A percentile compares a stretch with the other conserved stretches of the same genome.
phyloP scores from a whole-genome alignment of 1,140 invertebrate genomes.

The Penaeus chinensis region DNA sequence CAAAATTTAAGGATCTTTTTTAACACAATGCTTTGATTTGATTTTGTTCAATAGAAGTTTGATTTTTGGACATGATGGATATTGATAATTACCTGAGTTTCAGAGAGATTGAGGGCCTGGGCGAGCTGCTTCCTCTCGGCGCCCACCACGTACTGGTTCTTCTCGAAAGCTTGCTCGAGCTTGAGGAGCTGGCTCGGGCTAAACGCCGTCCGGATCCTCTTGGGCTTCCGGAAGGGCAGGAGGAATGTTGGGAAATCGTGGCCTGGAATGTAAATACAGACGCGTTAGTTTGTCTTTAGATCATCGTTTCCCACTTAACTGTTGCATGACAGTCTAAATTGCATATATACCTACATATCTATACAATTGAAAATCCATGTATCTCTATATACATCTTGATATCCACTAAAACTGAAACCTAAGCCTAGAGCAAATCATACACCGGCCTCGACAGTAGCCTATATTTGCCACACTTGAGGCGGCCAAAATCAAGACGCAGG shows the following conservation, averaged over 20 bases:
- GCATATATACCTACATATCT: conserved; percentile 20
- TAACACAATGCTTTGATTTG: no score
- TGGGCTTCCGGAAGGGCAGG: conserved; percentile 52
- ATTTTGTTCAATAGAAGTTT: no score
- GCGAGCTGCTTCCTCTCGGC: conserved; percentile 56
- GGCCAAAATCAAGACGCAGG: not conserved
- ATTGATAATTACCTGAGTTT: conserved; percentile 40
- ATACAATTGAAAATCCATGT: not conserved
- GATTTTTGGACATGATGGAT: no score
- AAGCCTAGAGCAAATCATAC: not conserved
- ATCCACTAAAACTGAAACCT: no score
- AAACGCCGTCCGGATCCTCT: conserved; percentile 58
- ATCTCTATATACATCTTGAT: no score
- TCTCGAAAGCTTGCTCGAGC: conserved; percentile 53
- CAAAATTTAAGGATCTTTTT: no score
- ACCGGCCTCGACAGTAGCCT: no score
- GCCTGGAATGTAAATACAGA: not conserved
- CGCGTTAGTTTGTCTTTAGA: no score
- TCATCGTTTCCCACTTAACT: no score
- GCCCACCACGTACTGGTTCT: conserved; percentile 57
- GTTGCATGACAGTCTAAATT: not conserved
- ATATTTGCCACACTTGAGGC: no score
- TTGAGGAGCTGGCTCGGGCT: conserved; percentile 56
- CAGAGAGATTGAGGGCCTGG: conserved; percentile 53
- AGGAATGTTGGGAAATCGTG: conserved; percentile 52